Conservation (phyloP, 2,888 invertebrate genomes). For the Caenorhabditis sp. region DNA sequence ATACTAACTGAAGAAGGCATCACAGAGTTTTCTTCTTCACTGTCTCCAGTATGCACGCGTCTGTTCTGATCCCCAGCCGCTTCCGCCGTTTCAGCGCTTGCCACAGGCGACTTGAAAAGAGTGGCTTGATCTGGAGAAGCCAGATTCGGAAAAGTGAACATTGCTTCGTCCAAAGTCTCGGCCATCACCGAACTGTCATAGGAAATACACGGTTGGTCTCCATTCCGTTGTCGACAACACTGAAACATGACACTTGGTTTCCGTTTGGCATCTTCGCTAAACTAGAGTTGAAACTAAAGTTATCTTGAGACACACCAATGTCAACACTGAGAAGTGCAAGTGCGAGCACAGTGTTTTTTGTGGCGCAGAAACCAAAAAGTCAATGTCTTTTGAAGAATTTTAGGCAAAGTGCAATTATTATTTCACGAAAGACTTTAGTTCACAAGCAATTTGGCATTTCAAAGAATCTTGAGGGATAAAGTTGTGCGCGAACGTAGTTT, state of each 20-base stretch:
- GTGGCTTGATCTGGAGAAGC: conserved; percentile 44
- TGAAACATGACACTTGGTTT: conserved; percentile 1
- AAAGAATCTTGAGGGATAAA: too few species aligned
- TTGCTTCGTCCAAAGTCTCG: conserved; percentile 61
- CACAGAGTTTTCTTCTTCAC: not conserved
- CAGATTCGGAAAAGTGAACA: conserved; percentile 64
- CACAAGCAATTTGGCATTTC: too few species aligned
- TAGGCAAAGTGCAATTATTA: too few species aligned
- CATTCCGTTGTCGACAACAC: conserved; percentile 19
- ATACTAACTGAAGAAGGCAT: too few species aligned
- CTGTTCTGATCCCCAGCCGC: not conserved
- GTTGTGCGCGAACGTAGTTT: too few species aligned
- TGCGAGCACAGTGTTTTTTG: not conserved
- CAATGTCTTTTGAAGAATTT: not conserved
- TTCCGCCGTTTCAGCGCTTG: not conserved
- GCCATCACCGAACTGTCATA: conserved; percentile 64
- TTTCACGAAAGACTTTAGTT: too few species aligned
- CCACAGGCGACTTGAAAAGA: conserved; percentile 36
- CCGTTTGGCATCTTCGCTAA: not conserved
- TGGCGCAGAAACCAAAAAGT: not conserved
- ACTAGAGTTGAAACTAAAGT: conserved; percentile 13
- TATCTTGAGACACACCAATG: conserved; percentile 29
- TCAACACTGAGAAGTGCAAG: conserved; percentile 28
- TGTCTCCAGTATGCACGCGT: not conserved
- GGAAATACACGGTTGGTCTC: conserved; percentile 47